These are phyloP conservation scores for Labroides dimidiatus DNA, from an alignment of 2,797 vertebrate genomes.

Conservation along the genomic window DNA sequence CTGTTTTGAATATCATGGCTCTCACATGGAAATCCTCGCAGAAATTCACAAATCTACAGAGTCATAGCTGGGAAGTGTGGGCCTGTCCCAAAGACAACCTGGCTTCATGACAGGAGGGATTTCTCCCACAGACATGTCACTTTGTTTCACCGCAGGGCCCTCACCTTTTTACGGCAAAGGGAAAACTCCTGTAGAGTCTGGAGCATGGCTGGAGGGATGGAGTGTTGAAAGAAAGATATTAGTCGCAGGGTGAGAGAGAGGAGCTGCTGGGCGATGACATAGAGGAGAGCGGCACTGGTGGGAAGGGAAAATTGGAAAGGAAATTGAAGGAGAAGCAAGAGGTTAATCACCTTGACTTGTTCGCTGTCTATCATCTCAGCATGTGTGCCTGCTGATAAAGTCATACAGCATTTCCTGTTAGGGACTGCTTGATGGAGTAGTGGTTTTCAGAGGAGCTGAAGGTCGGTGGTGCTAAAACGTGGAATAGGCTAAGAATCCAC, in stretches of 20 bases:
- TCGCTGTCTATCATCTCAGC: conserved; percentile 63
- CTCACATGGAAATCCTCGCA: conserved; percentile 16
- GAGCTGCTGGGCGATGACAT: conserved; percentile 40
- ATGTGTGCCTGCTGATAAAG: conserved; percentile 58
- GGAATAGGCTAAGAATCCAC: conserved; percentile 17
- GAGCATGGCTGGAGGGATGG: conserved; percentile 41
- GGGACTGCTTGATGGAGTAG: conserved; percentile 25
- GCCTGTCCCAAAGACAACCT: conserved; percentile 64
- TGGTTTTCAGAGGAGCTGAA: conserved; percentile 12
- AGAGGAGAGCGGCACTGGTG: conserved; percentile 10
- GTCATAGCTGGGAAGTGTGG: conserved; percentile 60
- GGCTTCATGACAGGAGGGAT: conserved; percentile 41
- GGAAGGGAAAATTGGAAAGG: conserved; percentile 56
- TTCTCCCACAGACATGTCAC: conserved; percentile 47
- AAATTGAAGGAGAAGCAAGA: conserved; percentile 60
- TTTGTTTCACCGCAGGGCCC: conserved; percentile 53
- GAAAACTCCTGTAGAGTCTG: conserved; percentile 56
- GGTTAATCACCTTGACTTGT: conserved; percentile 61
- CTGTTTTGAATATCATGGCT: conserved; percentile 60
- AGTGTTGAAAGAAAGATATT: conserved; percentile 47
- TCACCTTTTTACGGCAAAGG: conserved; percentile 49
- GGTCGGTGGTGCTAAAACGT: background rate
- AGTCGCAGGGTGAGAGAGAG: conserved; percentile 17
- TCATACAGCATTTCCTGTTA: conserved; percentile 30
- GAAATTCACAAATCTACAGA: conserved; percentile 21